phyloP scores from a whole-genome alignment of 1,140 invertebrate genomes.

The Apis mellifera region Amel_HAv3.1 CM009937.2:7518501-7519000 shows the following conservation, averaged over 20 bases:
- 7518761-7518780: slow-evolving; percentile 53
- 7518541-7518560: not conserved
- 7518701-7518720: slow-evolving; percentile 43
- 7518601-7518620: not conserved
- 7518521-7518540: too few species aligned
- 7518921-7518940: slow-evolving; percentile 34
- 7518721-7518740: slow-evolving; percentile 39
- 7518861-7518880: slow-evolving; percentile 44
- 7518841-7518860: slow-evolving; percentile 36
- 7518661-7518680: slow-evolving; percentile 44
- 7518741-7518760: slow-evolving; percentile 49
- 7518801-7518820: slow-evolving; percentile 44
- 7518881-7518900: not conserved
- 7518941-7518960: slow-evolving; percentile 6
- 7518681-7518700: slow-evolving; percentile 53
- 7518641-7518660: slow-evolving; percentile 25
- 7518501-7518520: too few species aligned
- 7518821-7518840: slow-evolving; percentile 42
- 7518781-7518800: slow-evolving; percentile 46
- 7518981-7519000: not conserved
- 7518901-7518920: slow-evolving; percentile 23
- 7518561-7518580: not conserved
- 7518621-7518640: slow-evolving; percentile 1
- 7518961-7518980: not conserved
- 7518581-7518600: not conserved